Base-by-base conservation (phyloP, 2,113 vertebrate genomes). In the Clarias gariepinus region DNA sequence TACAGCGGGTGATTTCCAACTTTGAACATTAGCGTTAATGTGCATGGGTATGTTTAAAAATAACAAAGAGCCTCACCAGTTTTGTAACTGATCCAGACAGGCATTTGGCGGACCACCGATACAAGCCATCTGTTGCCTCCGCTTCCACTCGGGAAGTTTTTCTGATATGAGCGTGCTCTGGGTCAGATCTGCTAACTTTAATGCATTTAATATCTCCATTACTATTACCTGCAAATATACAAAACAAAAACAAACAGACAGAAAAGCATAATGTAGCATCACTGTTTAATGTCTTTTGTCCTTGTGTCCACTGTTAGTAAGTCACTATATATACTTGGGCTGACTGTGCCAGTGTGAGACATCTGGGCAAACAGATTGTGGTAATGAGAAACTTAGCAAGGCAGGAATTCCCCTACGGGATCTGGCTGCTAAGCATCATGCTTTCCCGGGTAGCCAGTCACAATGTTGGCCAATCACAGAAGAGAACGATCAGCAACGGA, bases 111-210 rank as follows among this genome's bases (percentile, higher is more conserved):
- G 96, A 0, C 96, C 95, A 23, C 98, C 98, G 13, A 99, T 96
- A 30, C 98, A 98, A 19, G 96, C 95, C 36, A 96, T 94, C 94
- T 98, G 98, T 52, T 99, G 98, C 6, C 96, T 93, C 41, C 71
- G 92, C 89, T 96, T 98, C 98, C 98, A 99, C n/a, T 97, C 95
- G 0, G 96, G 96, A 41, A 99, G 91, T 88, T 98, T 97, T 9
- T 95, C 95, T 0, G 92, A 94, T 77, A 96, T 95, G 64, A 99
- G 94, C 9, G 90, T 93, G 4, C 83, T 90, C 89, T 97, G 93
- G 0, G 93, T 95, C 47, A 93, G 91, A 25, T 95, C 93, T 0
- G 94, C 93, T 84, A 82, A 25, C 0, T 95, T 92, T 86, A 98
- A 87, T 9, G 95, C 89, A 18, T 93, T 93, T 21, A 90, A 30